Conservation (phyloP, 2,797 vertebrate species). For the Margarornis squamiger region DNA sequence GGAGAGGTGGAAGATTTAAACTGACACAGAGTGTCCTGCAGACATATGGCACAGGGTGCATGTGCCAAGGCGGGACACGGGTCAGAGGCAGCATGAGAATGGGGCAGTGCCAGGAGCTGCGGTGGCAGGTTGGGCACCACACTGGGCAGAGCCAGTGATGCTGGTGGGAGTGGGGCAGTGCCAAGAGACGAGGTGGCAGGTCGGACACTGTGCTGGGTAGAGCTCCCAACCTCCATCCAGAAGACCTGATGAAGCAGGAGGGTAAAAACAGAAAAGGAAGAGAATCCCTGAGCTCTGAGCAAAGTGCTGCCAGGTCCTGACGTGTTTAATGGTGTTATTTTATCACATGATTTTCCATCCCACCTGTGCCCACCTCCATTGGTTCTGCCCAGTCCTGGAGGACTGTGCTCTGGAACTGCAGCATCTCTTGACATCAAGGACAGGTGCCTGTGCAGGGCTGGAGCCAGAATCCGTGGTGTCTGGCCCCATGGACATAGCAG, state of each 20-base stretch:
- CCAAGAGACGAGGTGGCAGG: background rate
- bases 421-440: background rate
- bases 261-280: background rate
- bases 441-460: accelerated
- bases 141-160: background rate
- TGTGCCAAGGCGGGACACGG: background rate
- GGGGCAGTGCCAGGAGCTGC: background rate
- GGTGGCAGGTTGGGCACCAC: background rate
- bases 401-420: background rate
- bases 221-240: accelerated
- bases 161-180: background rate
- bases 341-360: background rate
- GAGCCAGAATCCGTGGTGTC: accelerated
- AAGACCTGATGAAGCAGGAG: background rate
- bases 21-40: background rate
- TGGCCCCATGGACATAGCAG: accelerated
- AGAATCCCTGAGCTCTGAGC: background rate
- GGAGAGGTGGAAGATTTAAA: background rate
- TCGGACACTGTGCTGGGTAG: accelerated
- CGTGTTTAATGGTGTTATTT: background rate
- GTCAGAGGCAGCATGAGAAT: accelerated
- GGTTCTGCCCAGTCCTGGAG: background rate
- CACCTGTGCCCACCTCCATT: accelerated
- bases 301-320: background rate
- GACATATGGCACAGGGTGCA: background rate